A percentile compares a stretch with the other conserved stretches of the same genome.
Evolutionary conservation across 2,888 invertebrate genomes (phyloP).

Genomic region (Nemotelus pantherinus): DNA sequence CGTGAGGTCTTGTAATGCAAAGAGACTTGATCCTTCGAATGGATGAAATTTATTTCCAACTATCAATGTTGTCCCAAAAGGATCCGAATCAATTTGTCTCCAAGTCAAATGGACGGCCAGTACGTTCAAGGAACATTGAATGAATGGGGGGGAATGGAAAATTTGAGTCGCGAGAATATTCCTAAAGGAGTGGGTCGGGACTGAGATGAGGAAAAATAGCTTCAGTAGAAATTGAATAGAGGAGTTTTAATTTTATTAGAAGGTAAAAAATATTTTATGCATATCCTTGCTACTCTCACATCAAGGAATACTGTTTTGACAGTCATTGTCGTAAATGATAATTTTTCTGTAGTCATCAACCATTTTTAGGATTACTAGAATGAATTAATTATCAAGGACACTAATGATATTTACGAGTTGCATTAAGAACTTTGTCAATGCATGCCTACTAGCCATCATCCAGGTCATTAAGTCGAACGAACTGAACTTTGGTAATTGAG

Average conservation of each 20-base stretch:
- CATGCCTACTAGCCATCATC: conserved; percentile 34
- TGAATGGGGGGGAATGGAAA: not conserved
- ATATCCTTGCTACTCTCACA: too few species aligned
- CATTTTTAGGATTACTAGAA: conserved; percentile 11
- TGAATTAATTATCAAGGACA: conserved; percentile 39
- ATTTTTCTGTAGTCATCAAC: conserved; percentile 30
- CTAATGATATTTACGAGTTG: conserved; percentile 38
- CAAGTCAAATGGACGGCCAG: conserved; percentile 46
- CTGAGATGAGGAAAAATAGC: not conserved
- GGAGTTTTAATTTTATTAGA: too few species aligned
- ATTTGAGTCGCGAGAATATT: conserved; percentile 32
- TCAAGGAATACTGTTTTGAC: too few species aligned
- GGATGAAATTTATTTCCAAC: conserved; percentile 50
- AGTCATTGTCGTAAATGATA: conserved; percentile 19
- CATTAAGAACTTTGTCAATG: conserved; percentile 17
- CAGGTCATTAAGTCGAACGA: conserved; percentile 34
- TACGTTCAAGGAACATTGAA: conserved; percentile 25
- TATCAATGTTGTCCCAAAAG: conserved; percentile 51
- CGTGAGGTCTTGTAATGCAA: not conserved
- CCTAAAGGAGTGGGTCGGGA: not conserved
- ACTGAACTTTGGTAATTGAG: conserved; percentile 14
- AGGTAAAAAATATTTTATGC: too few species aligned
- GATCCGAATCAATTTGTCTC: conserved; percentile 52
- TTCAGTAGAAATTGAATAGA: too few species aligned
- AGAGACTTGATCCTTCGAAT: conserved; percentile 16